Evolutionary conservation across 2,113 vertebrate species (phyloP), one percentile per base, ranked within the genome.

Genomic region (Anseranas semipalmata): DNA sequence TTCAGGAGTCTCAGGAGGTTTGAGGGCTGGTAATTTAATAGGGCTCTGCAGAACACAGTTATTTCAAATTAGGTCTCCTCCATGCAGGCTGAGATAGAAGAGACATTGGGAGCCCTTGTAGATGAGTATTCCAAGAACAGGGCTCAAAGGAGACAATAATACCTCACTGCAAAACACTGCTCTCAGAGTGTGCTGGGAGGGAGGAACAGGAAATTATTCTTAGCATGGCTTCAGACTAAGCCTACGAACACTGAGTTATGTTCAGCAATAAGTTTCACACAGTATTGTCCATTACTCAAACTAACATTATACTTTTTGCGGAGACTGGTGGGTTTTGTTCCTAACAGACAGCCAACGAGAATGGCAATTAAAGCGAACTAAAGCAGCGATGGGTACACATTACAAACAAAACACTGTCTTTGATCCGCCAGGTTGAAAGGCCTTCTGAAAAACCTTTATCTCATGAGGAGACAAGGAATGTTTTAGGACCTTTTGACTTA

Each of bases 361-460:
- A 94, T 28, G 18, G 60, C 58, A 45, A 97, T 97, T 95, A 97
- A 79, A 96, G 53, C 41, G 52, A 86, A 79, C 55, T 22, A 28
- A 72, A 84, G 24, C 39, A 65, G 28, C 21, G 65, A 52, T 77
- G 50, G 24, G n/a, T 89, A 63, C 67, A 80, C 4, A 6, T 78
- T 90, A 89, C 70, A 94, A 94, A 91, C 41, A 79, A 85, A 93
- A 71, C 3, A 16, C 18, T 75, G 27, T 28, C 74, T 95, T 95
- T 85, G 30, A 87, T 89, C 87, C 65, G 55, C 37, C n/a, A 12
- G n/a, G 43, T 81, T 80, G 53, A 91, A 77, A 75, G 53, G 33
- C 52, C 66, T 68, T 60, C 81, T 81, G 30, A 67, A 52, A 84
- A 91, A 78, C 53, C 75, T 97, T 82, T 85, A 68, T 87, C 82